Percentiles rank a stretch among this genome's conserved stretches.
Conservation (phyloP, 2,888 invertebrate species). For the Acheta domesticus region DNA sequence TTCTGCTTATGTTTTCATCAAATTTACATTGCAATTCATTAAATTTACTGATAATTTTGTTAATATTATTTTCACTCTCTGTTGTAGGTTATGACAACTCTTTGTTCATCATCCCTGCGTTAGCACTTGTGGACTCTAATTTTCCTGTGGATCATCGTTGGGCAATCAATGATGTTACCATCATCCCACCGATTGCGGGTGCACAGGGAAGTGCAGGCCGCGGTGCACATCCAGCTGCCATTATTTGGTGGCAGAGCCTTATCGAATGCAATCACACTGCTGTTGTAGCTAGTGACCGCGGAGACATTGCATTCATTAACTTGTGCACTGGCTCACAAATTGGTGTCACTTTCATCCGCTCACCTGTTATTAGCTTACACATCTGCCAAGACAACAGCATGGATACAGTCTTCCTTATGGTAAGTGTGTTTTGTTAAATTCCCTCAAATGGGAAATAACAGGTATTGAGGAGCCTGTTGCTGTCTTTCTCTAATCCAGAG, state of each 20-base stretch:
- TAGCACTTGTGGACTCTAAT: slow-evolving; percentile 55
- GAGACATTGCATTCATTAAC: slow-evolving; percentile 66
- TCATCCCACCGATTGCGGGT: slow-evolving; percentile 46
- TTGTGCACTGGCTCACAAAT: slow-evolving; percentile 66
- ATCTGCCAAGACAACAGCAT: slow-evolving; percentile 70
- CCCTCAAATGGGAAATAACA: too few species aligned
- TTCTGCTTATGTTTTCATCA: too few species aligned
- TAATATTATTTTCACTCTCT: too few species aligned
- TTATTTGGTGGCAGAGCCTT: slow-evolving; percentile 48
- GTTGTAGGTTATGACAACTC: slow-evolving; percentile 54
- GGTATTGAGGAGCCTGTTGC: too few species aligned
- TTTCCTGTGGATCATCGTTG: slow-evolving; percentile 57
- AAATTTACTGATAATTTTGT: too few species aligned
- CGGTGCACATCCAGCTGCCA: slow-evolving; percentile 43
- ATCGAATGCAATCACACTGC: slow-evolving; percentile 45
- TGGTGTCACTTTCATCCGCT: slow-evolving; percentile 62
- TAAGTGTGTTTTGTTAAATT: slow-evolving; percentile 34
- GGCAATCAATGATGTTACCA: slow-evolving; percentile 57
- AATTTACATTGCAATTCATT: too few species aligned
- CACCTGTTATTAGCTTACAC: slow-evolving; percentile 60
- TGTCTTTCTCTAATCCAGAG: too few species aligned
- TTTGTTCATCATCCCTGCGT: slow-evolving; percentile 59
- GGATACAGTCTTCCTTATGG: slow-evolving; percentile 49
- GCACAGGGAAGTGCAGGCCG: background rate
- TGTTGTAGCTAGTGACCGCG: slow-evolving; percentile 49